Conservation (phyloP, 2,888 invertebrate species). For the Synanthedon andrenaeformis region DNA sequence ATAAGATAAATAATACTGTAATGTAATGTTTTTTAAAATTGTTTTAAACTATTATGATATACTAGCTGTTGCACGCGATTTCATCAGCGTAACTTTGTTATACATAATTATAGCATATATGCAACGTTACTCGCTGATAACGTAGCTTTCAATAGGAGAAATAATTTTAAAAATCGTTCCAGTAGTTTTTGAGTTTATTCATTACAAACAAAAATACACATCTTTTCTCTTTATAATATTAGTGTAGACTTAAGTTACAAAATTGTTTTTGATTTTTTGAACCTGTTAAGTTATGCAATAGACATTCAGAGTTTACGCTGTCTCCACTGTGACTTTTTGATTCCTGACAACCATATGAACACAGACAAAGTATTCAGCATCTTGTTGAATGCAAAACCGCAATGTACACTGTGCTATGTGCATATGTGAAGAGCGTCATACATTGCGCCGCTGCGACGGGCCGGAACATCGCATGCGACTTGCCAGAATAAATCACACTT, state of each 20-base stretch:
- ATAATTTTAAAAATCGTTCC: too few species aligned
- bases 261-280: neutral
- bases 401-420: constrained; percentile 3
- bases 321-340: neutral
- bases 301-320: neutral
- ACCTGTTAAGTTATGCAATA: neutral
- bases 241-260: neutral
- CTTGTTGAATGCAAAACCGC: constrained; percentile 18
- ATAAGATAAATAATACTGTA: too few species aligned
- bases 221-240: too few species aligned
- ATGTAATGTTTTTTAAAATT: too few species aligned
- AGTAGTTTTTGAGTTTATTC: too few species aligned
- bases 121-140: too few species aligned
- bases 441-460: constrained; percentile 19
- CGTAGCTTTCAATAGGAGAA: too few species aligned
- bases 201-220: too few species aligned
- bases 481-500: constrained; percentile 57
- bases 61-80: too few species aligned
- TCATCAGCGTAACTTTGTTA: too few species aligned
- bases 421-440: constrained; percentile 23
- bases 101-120: too few species aligned
- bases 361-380: neutral
- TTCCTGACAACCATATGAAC: neutral
- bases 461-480: constrained; percentile 29
- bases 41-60: too few species aligned